Conservation (phyloP, 1,140 invertebrate species). For the Caerostris darwini region DNA sequence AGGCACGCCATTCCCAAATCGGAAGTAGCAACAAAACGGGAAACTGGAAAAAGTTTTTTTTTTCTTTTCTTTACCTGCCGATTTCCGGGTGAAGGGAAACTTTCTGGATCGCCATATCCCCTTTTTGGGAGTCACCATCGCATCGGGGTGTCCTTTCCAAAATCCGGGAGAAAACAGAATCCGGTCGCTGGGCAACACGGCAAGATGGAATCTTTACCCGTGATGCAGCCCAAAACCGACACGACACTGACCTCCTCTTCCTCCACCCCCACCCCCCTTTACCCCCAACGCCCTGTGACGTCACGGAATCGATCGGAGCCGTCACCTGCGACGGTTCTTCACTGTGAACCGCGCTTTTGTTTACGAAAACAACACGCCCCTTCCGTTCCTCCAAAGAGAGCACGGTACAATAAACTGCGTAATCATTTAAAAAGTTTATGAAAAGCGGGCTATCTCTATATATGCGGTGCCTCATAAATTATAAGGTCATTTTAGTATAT, state of each 20-base stretch:
- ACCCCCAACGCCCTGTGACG: constrained; percentile 45
- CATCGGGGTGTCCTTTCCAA: not conserved
- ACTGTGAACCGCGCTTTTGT: not conserved
- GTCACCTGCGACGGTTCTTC: constrained; percentile 38
- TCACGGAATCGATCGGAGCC: constrained; percentile 56
- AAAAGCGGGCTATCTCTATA: too few relatives aligned
- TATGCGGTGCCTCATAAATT: too few relatives aligned
- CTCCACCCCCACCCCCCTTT: not conserved
- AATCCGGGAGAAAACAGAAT: not conserved
- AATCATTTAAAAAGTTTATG: too few relatives aligned
- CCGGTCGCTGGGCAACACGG: constrained; percentile 25
- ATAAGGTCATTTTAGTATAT: too few relatives aligned
- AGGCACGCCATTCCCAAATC: constrained; percentile 21
- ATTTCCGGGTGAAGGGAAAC: constrained; percentile 66
- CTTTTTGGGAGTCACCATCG: constrained; percentile 76
- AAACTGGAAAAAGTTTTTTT: not conserved
- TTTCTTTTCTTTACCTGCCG: constrained; percentile 49
- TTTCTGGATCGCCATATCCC: constrained; percentile 72
- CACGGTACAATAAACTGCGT: not conserved
- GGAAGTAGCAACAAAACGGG: not conserved
- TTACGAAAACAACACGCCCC: constrained; percentile 1
- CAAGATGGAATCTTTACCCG: constrained; percentile 65
- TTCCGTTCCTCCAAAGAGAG: not conserved
- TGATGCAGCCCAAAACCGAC: constrained; percentile 43
- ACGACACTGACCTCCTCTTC: not conserved